Conservation (phyloP, 1,140 invertebrate genomes). For the Drosophila pallidifrons region DNA sequence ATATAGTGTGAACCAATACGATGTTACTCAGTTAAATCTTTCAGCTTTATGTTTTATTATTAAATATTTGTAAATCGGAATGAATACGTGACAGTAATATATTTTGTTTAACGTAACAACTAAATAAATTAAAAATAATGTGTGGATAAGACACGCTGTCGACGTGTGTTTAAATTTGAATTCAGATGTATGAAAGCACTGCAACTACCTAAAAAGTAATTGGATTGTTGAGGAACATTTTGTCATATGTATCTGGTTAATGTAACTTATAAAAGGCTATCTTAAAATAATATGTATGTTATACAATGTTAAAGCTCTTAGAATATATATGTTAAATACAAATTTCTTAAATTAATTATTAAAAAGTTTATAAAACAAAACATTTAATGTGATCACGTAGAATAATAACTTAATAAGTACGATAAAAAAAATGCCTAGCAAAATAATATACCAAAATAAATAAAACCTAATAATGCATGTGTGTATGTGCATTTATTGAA, state of each 20-base stretch:
- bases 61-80: not conserved
- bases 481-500: conserved; percentile 28
- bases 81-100: not conserved
- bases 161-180: conserved; percentile 15
- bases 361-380: conserved; percentile 80
- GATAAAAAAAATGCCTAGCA: conserved; percentile 71
- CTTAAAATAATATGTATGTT: conserved; percentile 48
- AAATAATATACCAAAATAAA: conserved; percentile 38
- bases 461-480: conserved; percentile 28
- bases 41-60: conserved; percentile 34
- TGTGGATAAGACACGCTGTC: not conserved
- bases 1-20: conserved; percentile 26
- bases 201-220: conserved; percentile 7
- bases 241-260: conserved; percentile 41
- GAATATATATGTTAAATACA: conserved; percentile 64
- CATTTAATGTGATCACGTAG: conserved; percentile 82
- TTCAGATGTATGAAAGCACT: conserved; percentile 22
- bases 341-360: conserved; percentile 60
- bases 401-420: conserved; percentile 65
- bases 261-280: conserved; percentile 48
- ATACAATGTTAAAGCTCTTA: conserved; percentile 72
- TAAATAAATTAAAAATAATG: not conserved
- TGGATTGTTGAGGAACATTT: conserved; percentile 30
- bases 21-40: conserved; percentile 18
- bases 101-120: not conserved